Base-by-base conservation (phyloP, 2,888 invertebrate species). In the Celastrina argiolus region DNA sequence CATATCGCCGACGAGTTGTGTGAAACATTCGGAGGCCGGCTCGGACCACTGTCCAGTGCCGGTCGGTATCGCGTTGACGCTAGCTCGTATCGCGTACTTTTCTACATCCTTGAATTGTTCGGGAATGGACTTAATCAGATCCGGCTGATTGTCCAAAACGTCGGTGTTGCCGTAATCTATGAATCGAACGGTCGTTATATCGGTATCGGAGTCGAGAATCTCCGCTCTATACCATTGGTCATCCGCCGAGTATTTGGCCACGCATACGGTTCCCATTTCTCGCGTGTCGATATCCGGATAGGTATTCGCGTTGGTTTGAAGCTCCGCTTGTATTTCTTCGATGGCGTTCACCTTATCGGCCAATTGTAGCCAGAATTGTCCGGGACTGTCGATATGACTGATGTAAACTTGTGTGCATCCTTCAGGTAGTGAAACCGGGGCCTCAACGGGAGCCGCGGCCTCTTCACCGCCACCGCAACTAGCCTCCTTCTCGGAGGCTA, bases 141-240 rank as follows among this genome's bases (percentile, higher is more conserved):
- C 92, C 0, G 92, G 92, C 26, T 92, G 89, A 70, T 94, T 95
- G 59, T 94, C 92, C 0, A 96, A 88, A 0, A 95, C 94, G 74
- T 96, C 96, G 0, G 95, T 95, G 76, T 96, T 96, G 10, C 96
- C 96, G 74, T 93, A 96, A 78, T 96, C 96, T 14, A 96, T 93
- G 74, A 96, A 96, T 39, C 95, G 92, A 0, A 96, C 93, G 0
- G 95, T 95, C 10, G 94, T 95, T 45, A 96, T 94, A 70, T 96
- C 96, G 6, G 93, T 91, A 70, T 95, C 94, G 0, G 95, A 93
- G 78, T 97, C 97, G 51, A 98, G 93, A 8, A 99, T 95, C 78
- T 94, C 94, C 0, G 98, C 98, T 68, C 99, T 93, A 82, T 99
- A 99, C 98, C 99, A 99, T 71, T 93, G 93, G 51, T 95, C 94